phyloP scores from a whole-genome alignment of 2,797 vertebrate genomes.

The Pyrocephalus nanus region DNA sequence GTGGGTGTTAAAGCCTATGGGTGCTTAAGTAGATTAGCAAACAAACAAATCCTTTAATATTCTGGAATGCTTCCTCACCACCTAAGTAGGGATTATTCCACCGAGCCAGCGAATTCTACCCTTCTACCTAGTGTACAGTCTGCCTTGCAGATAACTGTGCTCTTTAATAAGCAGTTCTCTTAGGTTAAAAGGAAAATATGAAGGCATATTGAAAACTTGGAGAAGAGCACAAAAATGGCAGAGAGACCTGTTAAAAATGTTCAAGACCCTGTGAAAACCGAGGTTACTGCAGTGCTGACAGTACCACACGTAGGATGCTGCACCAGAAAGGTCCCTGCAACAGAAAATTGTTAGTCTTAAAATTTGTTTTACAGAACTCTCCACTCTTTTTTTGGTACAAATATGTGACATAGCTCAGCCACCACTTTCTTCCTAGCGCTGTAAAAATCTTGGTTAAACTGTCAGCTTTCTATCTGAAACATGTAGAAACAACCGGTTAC shows the following conservation, averaged over 20 bases:
- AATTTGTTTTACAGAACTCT: not conserved
- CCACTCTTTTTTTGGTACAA: not conserved
- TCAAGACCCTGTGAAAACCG: not conserved
- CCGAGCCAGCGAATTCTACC: not conserved
- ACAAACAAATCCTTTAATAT: conserved; percentile 67
- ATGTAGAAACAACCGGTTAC: conserved; percentile 5
- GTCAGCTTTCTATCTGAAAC: not conserved
- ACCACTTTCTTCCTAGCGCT: not conserved
- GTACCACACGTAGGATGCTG: not conserved
- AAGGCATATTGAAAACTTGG: not conserved
- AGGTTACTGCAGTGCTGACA: not conserved
- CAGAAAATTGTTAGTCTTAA: not conserved
- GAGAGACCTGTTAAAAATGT: not conserved
- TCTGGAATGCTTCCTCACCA: conserved; percentile 54
- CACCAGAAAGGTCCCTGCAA: not conserved
- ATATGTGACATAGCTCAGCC: not conserved
- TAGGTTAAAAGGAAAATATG: not conserved
- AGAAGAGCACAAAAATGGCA: not conserved
- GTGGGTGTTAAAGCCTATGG: conserved; percentile 15
- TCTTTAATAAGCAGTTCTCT: not conserved
- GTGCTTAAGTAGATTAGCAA: conserved; percentile 66
- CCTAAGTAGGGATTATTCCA: conserved; percentile 51
- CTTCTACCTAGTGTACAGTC: not conserved
- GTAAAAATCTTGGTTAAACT: conserved; percentile 12
- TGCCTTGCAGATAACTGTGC: not conserved